A percentile compares a stretch with the other conserved stretches of the same genome.
Evolutionary conservation across 2,113 vertebrate species (phyloP).

Genomic region (Sprattus sprattus): DNA sequence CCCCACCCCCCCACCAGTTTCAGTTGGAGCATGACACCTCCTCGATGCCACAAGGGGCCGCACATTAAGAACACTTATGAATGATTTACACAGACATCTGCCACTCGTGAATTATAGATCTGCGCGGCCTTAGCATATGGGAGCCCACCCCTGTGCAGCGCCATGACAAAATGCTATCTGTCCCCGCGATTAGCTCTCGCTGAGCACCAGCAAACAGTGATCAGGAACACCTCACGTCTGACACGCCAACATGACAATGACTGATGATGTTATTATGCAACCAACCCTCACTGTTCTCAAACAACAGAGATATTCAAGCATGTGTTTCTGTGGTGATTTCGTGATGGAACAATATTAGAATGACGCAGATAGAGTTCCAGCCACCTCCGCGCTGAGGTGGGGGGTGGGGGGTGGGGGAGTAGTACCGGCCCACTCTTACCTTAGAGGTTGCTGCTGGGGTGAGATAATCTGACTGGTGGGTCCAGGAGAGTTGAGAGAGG

Average conservation of each 20-base stretch:
- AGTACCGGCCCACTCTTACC: background rate
- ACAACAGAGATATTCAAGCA: background rate
- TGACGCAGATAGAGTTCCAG: background rate
- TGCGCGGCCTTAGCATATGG: slow-evolving; percentile 72
- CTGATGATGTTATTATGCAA: background rate
- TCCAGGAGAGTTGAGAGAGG: background rate
- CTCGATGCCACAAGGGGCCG: background rate
- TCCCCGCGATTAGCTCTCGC: slow-evolving; percentile 51
- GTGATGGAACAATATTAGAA: background rate
- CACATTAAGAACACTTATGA: slow-evolving; percentile 60
- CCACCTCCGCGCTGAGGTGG: background rate
- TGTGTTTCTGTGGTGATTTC: background rate
- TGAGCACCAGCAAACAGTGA: background rate
- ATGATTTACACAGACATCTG: slow-evolving; percentile 77
- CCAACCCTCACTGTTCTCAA: background rate
- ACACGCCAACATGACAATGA: background rate
- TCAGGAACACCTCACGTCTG: background rate
- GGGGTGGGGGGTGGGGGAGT: background rate
- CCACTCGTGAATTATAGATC: slow-evolving; percentile 79
- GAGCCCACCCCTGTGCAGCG: slow-evolving; percentile 56
- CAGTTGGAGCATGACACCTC: slow-evolving; percentile 15
- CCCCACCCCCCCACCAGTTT: slow-evolving; percentile 26
- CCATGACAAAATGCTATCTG: slow-evolving; percentile 67
- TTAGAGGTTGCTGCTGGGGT: background rate
- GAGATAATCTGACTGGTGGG: background rate